Evolutionary conservation across 2,113 vertebrate genomes (phyloP).

Genomic region (Grammomys dolichurus): DNA sequence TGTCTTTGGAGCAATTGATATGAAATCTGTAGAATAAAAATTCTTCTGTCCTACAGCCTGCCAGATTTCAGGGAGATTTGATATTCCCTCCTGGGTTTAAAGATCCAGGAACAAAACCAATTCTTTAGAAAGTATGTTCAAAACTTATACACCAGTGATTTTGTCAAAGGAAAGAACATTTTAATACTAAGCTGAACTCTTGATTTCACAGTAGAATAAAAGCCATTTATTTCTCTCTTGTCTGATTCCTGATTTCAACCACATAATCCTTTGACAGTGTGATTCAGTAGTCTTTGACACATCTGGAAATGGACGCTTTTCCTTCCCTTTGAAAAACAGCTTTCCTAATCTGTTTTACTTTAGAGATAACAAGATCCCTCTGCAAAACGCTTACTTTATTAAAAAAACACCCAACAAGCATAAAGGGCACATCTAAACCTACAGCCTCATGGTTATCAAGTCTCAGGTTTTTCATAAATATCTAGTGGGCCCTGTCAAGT

Average conservation of each 20-base stretch:
- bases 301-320: constrained; percentile 81
- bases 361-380: constrained; percentile 83
- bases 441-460: constrained; percentile 72
- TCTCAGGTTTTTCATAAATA: constrained; percentile 83
- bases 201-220: constrained; percentile 59
- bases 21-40: constrained; percentile 78
- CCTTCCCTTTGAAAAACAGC: constrained; percentile 83
- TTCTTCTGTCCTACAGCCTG: constrained; percentile 70
- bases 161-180: constrained; percentile 66
- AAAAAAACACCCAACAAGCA: constrained; percentile 83
- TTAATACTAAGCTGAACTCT: constrained; percentile 65
- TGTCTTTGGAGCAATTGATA: constrained; percentile 77
- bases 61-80: constrained; percentile 75
- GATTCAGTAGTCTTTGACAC: constrained; percentile 84
- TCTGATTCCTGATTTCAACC: constrained; percentile 68
- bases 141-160: constrained; percentile 61
- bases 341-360: constrained; percentile 84
- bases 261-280: constrained; percentile 78
- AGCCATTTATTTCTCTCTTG: constrained; percentile 62
- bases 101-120: constrained; percentile 36
- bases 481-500: constrained; percentile 80
- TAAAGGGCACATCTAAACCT: constrained; percentile 79
- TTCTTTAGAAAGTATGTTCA: constrained; percentile 65
- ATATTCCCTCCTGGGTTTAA: constrained; percentile 74
- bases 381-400: constrained; percentile 83